phyloP scores from a whole-genome alignment of 30 jellyfish, hydroid and myxozoan genomes.

The Aurelia coerulea region DNA sequence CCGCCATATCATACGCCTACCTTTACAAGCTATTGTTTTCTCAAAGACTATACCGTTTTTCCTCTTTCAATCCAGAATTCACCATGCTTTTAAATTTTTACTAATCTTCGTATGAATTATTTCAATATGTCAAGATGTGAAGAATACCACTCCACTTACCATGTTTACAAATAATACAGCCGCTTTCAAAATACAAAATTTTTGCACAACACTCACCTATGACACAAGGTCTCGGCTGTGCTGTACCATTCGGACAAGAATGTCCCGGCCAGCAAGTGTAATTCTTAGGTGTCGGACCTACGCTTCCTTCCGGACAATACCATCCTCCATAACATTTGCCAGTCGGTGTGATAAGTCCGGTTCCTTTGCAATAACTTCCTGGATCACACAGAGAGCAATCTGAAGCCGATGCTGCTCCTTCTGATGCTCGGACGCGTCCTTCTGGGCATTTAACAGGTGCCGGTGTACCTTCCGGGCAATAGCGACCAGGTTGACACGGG shows the following conservation, averaged over 20 bases:
- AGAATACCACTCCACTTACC: background rate
- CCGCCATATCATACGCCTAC: no score
- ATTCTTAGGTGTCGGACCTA: slow-evolving; percentile 79
- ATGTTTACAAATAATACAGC: no score
- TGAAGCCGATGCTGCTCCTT: slow-evolving; percentile 79
- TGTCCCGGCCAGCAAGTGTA: slow-evolving; percentile 93
- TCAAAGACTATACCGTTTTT: no score
- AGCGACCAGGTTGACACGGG: slow-evolving; percentile 87
- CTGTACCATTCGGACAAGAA: slow-evolving; percentile 94
- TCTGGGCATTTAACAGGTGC: slow-evolving; percentile 89
- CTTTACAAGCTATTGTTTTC: no score
- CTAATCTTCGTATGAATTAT: no score
- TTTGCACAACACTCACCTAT: slow-evolving; percentile 53
- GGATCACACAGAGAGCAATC: slow-evolving; percentile 92
- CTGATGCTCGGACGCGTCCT: slow-evolving; percentile 73
- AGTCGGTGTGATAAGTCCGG: slow-evolving; percentile 83
- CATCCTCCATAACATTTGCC: slow-evolving; percentile 87
- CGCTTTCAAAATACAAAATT: no score
- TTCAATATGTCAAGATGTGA: background rate
- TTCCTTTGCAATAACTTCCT: slow-evolving; percentile 82
- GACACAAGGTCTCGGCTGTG: slow-evolving; percentile 78
- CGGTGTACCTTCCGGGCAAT: slow-evolving; percentile 91
- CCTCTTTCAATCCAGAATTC: no score
- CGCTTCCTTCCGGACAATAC: slow-evolving; percentile 91
- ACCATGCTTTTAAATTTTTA: no score